Percentiles rank a stretch among this genome's conserved stretches.
These are phyloP conservation scores for Seriola quinqueradiata DNA, from an alignment of 2,113 vertebrate species.

Conservation along the genomic window DNA sequence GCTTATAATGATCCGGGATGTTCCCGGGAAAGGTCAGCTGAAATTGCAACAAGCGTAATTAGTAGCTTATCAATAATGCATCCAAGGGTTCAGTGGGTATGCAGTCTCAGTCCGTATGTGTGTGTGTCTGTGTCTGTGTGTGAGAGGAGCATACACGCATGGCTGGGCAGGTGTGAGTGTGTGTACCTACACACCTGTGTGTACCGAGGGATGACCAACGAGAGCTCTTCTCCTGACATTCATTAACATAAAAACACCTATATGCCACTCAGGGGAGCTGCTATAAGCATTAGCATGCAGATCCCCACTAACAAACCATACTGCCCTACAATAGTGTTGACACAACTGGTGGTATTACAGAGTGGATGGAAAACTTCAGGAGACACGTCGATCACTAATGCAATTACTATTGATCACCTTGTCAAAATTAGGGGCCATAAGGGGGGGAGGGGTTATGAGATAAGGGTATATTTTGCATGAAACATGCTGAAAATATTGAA, in stretches of 20 bases:
- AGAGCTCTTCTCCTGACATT: conserved; percentile 64
- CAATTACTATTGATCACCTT: conserved; percentile 78
- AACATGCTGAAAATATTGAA: conserved; percentile 68
- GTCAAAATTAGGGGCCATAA: conserved; percentile 67
- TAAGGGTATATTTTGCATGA: conserved; percentile 66
- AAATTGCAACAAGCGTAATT: conserved; percentile 84
- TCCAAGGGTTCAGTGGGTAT: conserved; percentile 74
- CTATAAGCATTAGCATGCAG: conserved; percentile 60
- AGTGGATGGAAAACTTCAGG: conserved; percentile 72
- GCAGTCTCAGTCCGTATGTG: conserved; percentile 44
- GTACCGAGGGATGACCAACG: conserved; percentile 49
- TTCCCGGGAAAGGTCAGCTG: conserved; percentile 83
- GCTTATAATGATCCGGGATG: conserved; percentile 82
- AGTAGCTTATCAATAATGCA: conserved; percentile 86
- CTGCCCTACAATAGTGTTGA: conserved; percentile 31
- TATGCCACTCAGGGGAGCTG: conserved; percentile 57
- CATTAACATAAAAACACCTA: conserved; percentile 74
- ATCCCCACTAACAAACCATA: conserved; percentile 44
- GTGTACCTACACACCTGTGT: conserved; percentile 42
- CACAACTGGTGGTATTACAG: conserved; percentile 34
- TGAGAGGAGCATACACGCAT: conserved; percentile 7
- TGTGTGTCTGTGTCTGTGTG: background rate
- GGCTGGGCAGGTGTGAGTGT: conserved; percentile 25
- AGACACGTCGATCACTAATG: conserved; percentile 72
- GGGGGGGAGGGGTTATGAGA: conserved; percentile 50